Conservation (phyloP, 2,113 vertebrate genomes). For the Galbula dea region DNA sequence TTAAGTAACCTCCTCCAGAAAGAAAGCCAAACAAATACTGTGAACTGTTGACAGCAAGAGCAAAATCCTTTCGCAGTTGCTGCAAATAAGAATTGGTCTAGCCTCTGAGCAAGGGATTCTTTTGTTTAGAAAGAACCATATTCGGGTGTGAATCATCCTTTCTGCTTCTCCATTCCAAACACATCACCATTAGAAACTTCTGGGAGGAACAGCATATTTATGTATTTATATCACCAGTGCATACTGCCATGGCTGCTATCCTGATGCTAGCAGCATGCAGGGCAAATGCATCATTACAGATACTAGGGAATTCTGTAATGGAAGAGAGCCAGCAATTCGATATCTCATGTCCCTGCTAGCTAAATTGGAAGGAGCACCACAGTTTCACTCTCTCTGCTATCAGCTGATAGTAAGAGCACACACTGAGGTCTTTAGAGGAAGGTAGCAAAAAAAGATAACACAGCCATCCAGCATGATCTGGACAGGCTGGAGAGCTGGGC, state of each 20-base stretch:
- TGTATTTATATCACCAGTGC: not conserved
- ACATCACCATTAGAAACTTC: not conserved
- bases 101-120: not conserved
- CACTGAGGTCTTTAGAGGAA: not conserved
- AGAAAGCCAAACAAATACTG: not conserved
- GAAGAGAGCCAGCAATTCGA: not conserved
- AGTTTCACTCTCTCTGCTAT: not conserved
- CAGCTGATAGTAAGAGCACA: not conserved
- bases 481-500: no score
- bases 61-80: not conserved
- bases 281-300: not conserved
- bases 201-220: not conserved
- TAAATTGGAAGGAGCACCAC: not conserved
- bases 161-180: not conserved
- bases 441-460: not conserved
- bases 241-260: not conserved
- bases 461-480: no score
- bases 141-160: conserved; percentile 7
- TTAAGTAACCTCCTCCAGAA: not conserved
- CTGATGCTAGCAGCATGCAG: rapidly evolving
- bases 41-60: conserved; percentile 15
- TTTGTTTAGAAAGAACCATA: conserved; percentile 40
- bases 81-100: not conserved
- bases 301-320: not conserved
- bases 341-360: not conserved